Evolutionary conservation across 2,113 vertebrate species (phyloP), one percentile per base, ranked within the genome.

Genomic region (Bambusicola thoracicus): DNA sequence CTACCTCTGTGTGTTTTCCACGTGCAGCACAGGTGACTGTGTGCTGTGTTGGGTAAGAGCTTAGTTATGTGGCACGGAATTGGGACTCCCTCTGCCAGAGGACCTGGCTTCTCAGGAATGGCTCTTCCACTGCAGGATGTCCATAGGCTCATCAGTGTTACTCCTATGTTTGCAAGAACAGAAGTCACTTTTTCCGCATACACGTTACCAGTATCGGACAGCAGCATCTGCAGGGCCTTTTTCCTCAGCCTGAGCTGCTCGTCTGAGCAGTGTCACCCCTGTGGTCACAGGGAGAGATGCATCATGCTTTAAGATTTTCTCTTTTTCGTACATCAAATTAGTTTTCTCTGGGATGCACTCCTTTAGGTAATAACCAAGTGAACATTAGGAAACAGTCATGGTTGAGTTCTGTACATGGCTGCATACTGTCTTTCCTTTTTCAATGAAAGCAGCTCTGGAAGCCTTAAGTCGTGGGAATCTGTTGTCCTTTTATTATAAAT

Each of bases 221-320:
- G 1, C 58, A 48, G 69, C 27, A 34, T 13, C 74, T 46, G n/a
- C 69, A n/a, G 49, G 51, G 70, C 20, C 24, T n/a, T 44, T 34
- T 22, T 32, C 7, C 40, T 81, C 34, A 6, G 13, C 30, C 0
- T 0, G 2, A 25, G 6, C 1, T 63, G 19, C 8, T 44, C 27
- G 44, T 46, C 24, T 51, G 40, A 0, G 2, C 58, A 19, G 76
- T 18, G 58, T 67, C 15, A 1, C 40, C 41, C n/a, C 43, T 79
- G 12, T 36, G 66, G 29, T 63, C 25, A 58, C 48, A 58, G 21
- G 20, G 24, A 79, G 55, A 69, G 27, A 51, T 11, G 18, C 5
- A 3, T 53, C 29, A 14, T 0, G 3, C 30, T 4, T n/a, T n/a
- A n/a, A n/a, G n/a, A n/a, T n/a, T n/a, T n/a, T n/a, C n/a, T n/a